phyloP scores from a whole-genome alignment of 1,140 invertebrate genomes.

The Apocrypta bakeri region DNA sequence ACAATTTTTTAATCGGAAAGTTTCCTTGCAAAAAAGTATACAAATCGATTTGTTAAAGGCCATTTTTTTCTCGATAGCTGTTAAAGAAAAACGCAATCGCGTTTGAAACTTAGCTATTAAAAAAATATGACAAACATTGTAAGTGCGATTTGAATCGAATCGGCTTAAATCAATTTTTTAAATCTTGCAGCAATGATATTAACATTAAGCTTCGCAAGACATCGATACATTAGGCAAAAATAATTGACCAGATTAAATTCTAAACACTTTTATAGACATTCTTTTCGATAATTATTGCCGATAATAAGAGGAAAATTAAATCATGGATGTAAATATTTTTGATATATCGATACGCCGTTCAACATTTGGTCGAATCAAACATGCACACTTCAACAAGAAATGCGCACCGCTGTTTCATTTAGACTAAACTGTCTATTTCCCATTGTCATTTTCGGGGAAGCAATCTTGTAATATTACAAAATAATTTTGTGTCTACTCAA shows the following conservation, averaged over 20 bases:
- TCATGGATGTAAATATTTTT: slow-evolving; percentile 47
- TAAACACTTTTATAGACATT: slow-evolving; percentile 28
- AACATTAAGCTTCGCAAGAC: slow-evolving; percentile 40
- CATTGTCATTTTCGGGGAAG: slow-evolving; percentile 10
- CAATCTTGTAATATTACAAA: slow-evolving; percentile 38
- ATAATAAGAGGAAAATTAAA: slow-evolving; percentile 11
- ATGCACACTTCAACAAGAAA: neutral
- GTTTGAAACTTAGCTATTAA: slow-evolving; percentile 4
- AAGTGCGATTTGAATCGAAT: slow-evolving; percentile 16
- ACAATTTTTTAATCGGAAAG: slow-evolving; percentile 2
- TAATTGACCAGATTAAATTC: slow-evolving; percentile 41
- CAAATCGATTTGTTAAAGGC: slow-evolving; percentile 1
- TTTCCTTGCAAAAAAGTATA: neutral
- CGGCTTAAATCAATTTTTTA: slow-evolving; percentile 22
- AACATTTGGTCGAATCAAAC: slow-evolving; percentile 40
- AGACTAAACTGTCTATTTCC: slow-evolving; percentile 23
- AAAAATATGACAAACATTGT: slow-evolving; percentile 17
- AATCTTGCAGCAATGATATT: slow-evolving; percentile 36
- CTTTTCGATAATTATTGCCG: slow-evolving; percentile 22
- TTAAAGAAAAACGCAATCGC: neutral
- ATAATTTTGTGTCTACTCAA: slow-evolving; percentile 28
- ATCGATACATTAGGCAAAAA: slow-evolving; percentile 40
- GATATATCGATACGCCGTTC: slow-evolving; percentile 28
- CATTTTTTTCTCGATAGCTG: neutral
- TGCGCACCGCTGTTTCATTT: slow-evolving; percentile 13